Conservation (phyloP, 1,140 invertebrate genomes). For the Caenorhabditis inopinata region DNA sequence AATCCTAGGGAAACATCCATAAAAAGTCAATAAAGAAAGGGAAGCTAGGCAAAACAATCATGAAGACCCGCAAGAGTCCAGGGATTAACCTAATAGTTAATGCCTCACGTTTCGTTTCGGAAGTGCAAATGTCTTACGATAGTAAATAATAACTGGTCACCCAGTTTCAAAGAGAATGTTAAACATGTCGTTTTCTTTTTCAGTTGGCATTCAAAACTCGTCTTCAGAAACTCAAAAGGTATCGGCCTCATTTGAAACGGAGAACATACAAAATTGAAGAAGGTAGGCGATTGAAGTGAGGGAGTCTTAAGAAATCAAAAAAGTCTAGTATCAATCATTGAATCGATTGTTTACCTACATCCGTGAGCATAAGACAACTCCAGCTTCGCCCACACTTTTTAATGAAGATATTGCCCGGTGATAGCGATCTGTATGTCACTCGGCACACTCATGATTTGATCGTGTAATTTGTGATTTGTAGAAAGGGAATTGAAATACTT, state of each 20-base stretch:
- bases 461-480: neutral
- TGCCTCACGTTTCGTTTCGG: too few species aligned
- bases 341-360: neutral
- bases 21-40: too few species aligned
- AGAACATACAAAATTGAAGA: conserved; percentile 27
- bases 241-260: neutral
- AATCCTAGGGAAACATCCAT: too few species aligned
- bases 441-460: neutral
- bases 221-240: conserved; percentile 1
- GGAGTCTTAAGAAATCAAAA: neutral
- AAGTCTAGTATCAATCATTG: neutral
- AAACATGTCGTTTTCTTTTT: neutral
- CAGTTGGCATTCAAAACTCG: conserved; percentile 16
- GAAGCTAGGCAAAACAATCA: too few species aligned
- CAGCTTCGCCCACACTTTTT: conserved; percentile 21
- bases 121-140: too few species aligned
- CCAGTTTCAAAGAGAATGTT: too few species aligned
- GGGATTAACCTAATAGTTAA: too few species aligned
- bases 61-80: too few species aligned
- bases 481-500: neutral
- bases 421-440: conserved; percentile 1
- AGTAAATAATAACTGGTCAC: too few species aligned
- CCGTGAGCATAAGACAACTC: neutral
- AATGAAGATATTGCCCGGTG: too few species aligned
- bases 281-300: neutral